phyloP scores from a whole-genome alignment of 2,797 vertebrate species.

The Danio tinwini region DNA sequence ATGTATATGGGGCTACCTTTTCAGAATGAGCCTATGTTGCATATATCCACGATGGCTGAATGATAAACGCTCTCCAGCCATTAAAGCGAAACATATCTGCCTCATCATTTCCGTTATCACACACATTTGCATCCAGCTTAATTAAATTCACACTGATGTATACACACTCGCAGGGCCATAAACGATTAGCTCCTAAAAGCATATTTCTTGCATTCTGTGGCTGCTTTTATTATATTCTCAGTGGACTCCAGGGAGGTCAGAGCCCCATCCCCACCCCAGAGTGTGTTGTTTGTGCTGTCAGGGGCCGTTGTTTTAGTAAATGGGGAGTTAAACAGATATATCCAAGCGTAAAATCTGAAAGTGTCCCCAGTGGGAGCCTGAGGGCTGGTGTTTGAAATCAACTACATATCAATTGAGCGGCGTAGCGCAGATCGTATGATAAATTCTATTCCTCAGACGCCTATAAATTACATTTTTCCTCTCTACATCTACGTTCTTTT shows the following conservation, averaged over 20 bases:
- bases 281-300: constrained; percentile 90
- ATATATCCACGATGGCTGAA: neutral
- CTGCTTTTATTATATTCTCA: constrained; percentile 68
- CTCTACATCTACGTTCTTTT: constrained; percentile 40
- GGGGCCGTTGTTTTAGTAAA: constrained; percentile 93
- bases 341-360: constrained; percentile 99
- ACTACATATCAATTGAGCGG: constrained; percentile 97
- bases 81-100: constrained; percentile 39
- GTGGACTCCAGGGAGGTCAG: constrained; percentile 62
- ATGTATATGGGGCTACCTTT: too few species aligned
- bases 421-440: constrained; percentile 88
- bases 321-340: constrained; percentile 99
- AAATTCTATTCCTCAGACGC: constrained; percentile 90
- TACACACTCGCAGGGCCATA: constrained; percentile 44
- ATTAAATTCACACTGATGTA: constrained; percentile 59
- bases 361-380: constrained; percentile 91
- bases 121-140: constrained; percentile 48
- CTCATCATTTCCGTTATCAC: constrained; percentile 53
- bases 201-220: constrained; percentile 68
- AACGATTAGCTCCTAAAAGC: constrained; percentile 53
- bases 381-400: constrained; percentile 96
- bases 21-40: neutral
- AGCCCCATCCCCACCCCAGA: constrained; percentile 52
- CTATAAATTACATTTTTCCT: constrained; percentile 93
- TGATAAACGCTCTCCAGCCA: constrained; percentile 18